Conservation (phyloP, 1,140 invertebrate genomes). For the Polyergus mexicanus region DNA sequence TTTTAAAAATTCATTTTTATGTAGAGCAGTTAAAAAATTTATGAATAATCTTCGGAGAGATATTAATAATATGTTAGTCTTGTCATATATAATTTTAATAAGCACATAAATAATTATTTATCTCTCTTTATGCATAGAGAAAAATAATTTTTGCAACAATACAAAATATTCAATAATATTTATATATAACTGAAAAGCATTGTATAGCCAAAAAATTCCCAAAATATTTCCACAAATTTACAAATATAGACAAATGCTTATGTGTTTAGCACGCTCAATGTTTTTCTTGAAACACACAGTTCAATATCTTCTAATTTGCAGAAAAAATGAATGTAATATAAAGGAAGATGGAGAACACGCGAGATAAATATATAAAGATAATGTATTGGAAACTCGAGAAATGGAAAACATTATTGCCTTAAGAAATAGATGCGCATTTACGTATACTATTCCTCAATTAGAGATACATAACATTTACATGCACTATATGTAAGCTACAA, state of each 20-base stretch:
- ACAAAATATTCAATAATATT: conserved; percentile 12
- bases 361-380: conserved; percentile 35
- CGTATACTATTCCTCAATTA: conserved; percentile 47
- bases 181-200: conserved; percentile 23
- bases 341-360: conserved; percentile 5
- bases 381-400: conserved; percentile 34
- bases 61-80: neutral
- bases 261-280: conserved; percentile 1
- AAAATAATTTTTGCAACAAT: conserved; percentile 22
- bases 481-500: conserved; percentile 46
- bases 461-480: conserved; percentile 39
- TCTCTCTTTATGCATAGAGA: conserved; percentile 10
- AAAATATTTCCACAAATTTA: neutral
- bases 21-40: no score
- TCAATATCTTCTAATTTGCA: conserved; percentile 40
- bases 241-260: conserved; percentile 22
- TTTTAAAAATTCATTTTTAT: neutral
- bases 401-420: conserved; percentile 75
- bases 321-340: conserved; percentile 23
- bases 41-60: no score
- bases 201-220: conserved; percentile 3
- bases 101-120: conserved; percentile 1
- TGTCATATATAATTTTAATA: neutral
- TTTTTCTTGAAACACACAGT: conserved; percentile 23
- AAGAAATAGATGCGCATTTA: conserved; percentile 69